Evolutionary conservation across 2,797 vertebrate species (phyloP).

Genomic region (Coregonus ussuriensis): DNA sequence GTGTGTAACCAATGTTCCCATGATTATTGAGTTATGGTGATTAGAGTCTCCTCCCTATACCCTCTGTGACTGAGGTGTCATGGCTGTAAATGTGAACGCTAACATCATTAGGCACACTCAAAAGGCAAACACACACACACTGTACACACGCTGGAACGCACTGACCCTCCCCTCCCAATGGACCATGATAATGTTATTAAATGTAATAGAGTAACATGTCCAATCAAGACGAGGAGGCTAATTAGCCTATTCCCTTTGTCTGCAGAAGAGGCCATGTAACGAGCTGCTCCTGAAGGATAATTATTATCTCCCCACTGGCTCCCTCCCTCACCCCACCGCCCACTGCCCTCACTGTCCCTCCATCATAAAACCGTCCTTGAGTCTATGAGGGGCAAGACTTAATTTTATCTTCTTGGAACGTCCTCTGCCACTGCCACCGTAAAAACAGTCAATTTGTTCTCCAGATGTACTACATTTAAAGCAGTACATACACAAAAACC

Average conservation of each 20-base stretch:
- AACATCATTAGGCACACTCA: conserved; percentile 15
- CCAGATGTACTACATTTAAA: not conserved
- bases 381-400: not conserved
- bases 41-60: conserved; percentile 22
- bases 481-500: not conserved
- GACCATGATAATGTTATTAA: conserved; percentile 67
- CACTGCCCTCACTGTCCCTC: conserved; percentile 9
- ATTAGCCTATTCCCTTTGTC: conserved; percentile 58
- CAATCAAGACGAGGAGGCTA: conserved; percentile 62
- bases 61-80: conserved; percentile 13
- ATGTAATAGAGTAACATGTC: conserved; percentile 63
- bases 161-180: conserved; percentile 16
- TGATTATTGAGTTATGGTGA: conserved; percentile 44
- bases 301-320: too few relatives aligned
- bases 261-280: conserved; percentile 64
- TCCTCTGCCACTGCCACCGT: not conserved
- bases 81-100: conserved; percentile 11
- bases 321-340: not conserved
- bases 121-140: conserved; percentile 13
- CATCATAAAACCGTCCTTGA: not conserved
- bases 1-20: conserved; percentile 31
- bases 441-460: not conserved
- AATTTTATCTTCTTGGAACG: not conserved
- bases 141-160: conserved; percentile 19
- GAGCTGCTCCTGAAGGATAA: conserved; percentile 40